Evolutionary conservation across 1,140 invertebrate species (phyloP).

Genomic region (Apocrypta bakeri): DNA sequence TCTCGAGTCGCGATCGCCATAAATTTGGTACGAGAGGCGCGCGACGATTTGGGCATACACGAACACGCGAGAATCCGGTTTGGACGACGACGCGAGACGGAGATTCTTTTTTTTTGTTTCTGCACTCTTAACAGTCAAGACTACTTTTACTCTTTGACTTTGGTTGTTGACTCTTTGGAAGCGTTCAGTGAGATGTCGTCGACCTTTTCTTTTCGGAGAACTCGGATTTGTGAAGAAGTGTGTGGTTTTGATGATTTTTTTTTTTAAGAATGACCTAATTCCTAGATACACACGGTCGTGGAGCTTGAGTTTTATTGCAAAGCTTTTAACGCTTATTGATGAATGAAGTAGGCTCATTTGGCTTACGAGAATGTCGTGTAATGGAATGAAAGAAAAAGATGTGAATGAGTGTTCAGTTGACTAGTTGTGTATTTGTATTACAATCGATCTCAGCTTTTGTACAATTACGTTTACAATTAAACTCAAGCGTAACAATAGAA

Average conservation of each 20-base stretch:
- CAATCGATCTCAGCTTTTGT: too few relatives aligned
- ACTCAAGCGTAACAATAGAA: not conserved
- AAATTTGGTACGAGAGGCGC: not conserved
- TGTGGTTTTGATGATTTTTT: not conserved
- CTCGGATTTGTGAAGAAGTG: not conserved
- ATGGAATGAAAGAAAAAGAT: too few relatives aligned
- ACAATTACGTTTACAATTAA: not conserved
- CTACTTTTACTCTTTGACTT: not conserved
- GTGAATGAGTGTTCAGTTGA: too few relatives aligned
- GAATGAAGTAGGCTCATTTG: too few relatives aligned
- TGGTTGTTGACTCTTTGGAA: not conserved
- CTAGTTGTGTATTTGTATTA: too few relatives aligned
- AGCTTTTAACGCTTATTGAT: not conserved
- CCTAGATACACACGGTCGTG: not conserved
- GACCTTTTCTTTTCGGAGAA: not conserved
- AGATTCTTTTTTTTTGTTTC: not conserved
- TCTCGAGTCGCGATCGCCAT: conserved; percentile 9
- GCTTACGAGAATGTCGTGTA: too few relatives aligned
- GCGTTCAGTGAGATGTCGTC: not conserved
- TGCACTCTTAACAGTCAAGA: not conserved
- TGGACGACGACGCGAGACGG: not conserved
- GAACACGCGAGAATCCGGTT: conserved; percentile 20
- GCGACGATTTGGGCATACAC: not conserved
- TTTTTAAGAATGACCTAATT: not conserved
- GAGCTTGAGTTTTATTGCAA: not conserved